phyloP scores from a whole-genome alignment of 1,140 invertebrate species.

The Caenorhabditis inopinata region DNA sequence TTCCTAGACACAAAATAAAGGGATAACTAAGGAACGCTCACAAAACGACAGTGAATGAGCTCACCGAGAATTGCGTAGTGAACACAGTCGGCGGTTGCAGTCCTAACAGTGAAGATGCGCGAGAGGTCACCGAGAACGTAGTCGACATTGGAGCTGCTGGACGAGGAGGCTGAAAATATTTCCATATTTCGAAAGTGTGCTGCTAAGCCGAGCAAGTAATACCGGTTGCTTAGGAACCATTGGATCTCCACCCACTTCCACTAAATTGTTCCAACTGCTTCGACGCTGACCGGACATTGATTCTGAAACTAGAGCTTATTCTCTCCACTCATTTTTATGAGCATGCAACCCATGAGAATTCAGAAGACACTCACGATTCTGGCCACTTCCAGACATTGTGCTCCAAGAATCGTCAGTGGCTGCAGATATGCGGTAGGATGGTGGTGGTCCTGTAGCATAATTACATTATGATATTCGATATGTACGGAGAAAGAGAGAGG shows the following conservation, averaged over 20 bases:
- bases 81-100: neutral
- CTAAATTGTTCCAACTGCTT: neutral
- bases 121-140: neutral
- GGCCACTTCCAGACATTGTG: neutral
- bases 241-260: neutral
- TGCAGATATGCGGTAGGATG: neutral
- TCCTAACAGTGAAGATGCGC: neutral
- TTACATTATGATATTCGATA: neutral
- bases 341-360: neutral
- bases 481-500: neutral
- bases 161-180: neutral
- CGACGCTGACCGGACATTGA: neutral
- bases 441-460: conserved; percentile 13
- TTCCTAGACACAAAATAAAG: neutral
- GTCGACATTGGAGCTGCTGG: conserved; percentile 10
- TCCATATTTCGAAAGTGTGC: neutral
- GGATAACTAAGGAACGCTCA: neutral
- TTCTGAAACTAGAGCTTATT: neutral
- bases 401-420: conserved; percentile 21
- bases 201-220: too few relatives aligned
- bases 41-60: neutral
- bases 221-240: neutral
- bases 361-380: neutral
- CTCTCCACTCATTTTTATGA: too few relatives aligned
- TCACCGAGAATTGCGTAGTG: neutral